Evolutionary conservation across 2,888 invertebrate species (phyloP), one percentile per base, ranked within the genome.

Genomic region (Galerucella calmariensis): DNA sequence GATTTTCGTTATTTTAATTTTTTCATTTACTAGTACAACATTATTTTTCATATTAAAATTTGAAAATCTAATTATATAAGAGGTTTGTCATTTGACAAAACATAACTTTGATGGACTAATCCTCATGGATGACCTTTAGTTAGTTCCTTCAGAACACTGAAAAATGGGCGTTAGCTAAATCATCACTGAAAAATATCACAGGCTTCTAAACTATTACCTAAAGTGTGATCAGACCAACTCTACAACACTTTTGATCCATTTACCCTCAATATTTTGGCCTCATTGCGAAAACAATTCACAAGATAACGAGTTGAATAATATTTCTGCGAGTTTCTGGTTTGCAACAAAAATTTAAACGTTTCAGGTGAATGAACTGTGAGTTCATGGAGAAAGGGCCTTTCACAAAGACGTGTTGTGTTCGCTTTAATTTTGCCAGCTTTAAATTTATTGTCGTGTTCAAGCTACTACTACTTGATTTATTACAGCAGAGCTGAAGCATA

Each of bases 361-460:
- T n/a, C 65, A 56, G 70, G 65, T 71, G 65, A 71, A 71, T 56
- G 70, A 70, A 70, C 70, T 70, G 46, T 63, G 8, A 65, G 65
- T 65, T 59, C 46, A 56, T 62, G 35, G 62, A 16, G 69, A 69
- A 69, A 69, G 70, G 56, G 70, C 63, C 65, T 65, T 62, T 65
- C 65, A 71, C 58, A 71, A 71, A 71, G 65, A 71, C 70, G 65
- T 65, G 65, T 69, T 71, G 65, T 71, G 58, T 53, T 51, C 53
- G 70, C 65, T 71, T 56, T 71, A 71, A 71, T 71, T 71, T 71
- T 71, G 58, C 56, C 65, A 63, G 65, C 65, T 65, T 65, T 56
- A 65, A 65, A 71, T 71, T 71, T 71, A 71, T 71, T 71, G 70
- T 63, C 65, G 70, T 71, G 65, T 65, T 65, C 70, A 65, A 65